Evolutionary conservation across 2,888 invertebrate species (phyloP), one percentile per base, ranked within the genome.

Genomic region (Didymodactylos carnosus): DNA sequence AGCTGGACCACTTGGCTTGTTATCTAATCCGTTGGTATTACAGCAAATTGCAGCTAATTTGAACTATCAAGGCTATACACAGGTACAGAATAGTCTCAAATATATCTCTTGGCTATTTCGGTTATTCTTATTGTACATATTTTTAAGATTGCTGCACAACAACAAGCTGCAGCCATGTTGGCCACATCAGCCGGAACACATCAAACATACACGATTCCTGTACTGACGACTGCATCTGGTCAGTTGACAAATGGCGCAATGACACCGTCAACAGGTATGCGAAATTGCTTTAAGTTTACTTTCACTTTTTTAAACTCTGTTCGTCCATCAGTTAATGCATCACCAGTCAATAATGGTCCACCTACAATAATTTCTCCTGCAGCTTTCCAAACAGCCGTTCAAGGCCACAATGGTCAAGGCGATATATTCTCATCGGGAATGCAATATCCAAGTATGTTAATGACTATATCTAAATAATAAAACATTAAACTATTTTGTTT

Each of bases 1-100:
- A 94, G 94, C 95, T 80, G 94, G 94, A 83, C 95, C 94, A 86
- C 92, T 97, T 90, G 94, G 92, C 85, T 89, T 94, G 84, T 88
- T 94, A 83, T 62, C 62, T 3, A 93, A 91, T 87, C 94, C 94
- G 79, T 91, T 93, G 87, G 91, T 80, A 79, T 71, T 72, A 19
- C 74, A 72, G 25, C 74, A 74, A 51, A 53, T 71, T 51, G 74
- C 74, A 35, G 53, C 74, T 2, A 62, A 62, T 35, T 62, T 62
- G 35, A 62, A 62, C 11, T 62, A 62, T 35, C 62, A 62, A 62
- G 62, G 62, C 35, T 62, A 62, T 62, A 62, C 62, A 35, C 62
- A 62, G 35, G 35, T 62, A n/a, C n/a, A n/a, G n/a, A n/a, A n/a
- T n/a, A n/a, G n/a, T n/a, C n/a, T n/a, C n/a, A n/a, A n/a, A n/a